Conservation (phyloP, 2,113 vertebrate genomes). For the Psettodes erumei region DNA sequence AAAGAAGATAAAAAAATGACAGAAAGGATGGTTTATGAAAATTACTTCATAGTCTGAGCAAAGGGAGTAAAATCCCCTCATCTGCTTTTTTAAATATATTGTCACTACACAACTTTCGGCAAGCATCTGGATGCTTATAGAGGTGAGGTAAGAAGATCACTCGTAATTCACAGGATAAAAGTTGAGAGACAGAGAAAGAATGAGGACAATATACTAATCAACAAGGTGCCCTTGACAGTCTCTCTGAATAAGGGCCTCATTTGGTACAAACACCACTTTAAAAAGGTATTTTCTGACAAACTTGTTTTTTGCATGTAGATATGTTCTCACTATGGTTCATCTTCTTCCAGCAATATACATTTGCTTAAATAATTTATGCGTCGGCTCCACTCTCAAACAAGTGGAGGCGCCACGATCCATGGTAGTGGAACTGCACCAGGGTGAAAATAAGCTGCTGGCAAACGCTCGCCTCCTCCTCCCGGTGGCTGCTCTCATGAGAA, state of each 20-base stretch:
- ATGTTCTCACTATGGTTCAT: constrained; percentile 26
- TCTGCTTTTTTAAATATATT: not conserved
- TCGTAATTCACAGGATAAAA: constrained; percentile 12
- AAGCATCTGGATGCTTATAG: not conserved
- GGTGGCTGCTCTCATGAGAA: constrained; percentile 56
- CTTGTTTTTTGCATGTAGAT: constrained; percentile 8
- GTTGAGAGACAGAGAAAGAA: not conserved
- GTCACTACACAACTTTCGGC: not conserved
- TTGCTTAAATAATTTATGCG: constrained; percentile 63
- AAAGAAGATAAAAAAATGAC: not conserved
- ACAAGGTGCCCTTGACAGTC: constrained; percentile 23
- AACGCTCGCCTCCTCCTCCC: constrained; percentile 56
- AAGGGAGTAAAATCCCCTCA: constrained; percentile 10
- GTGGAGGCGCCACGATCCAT: constrained; percentile 35
- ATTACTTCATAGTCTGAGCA: not conserved
- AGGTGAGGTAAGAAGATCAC: not conserved
- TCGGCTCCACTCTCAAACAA: constrained; percentile 24
- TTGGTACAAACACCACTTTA: constrained; percentile 16
- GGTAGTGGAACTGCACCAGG: constrained; percentile 43
- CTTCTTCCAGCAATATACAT: constrained; percentile 37
- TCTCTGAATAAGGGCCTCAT: constrained; percentile 1
- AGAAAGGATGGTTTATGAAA: not conserved
- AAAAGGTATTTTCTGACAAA: constrained; percentile 30
- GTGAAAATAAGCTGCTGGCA: constrained; percentile 64
- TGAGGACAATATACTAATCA: constrained; percentile 11